Base-by-base conservation (phyloP, 2,113 vertebrate genomes). In the Austrofundulus limnaeus region DNA sequence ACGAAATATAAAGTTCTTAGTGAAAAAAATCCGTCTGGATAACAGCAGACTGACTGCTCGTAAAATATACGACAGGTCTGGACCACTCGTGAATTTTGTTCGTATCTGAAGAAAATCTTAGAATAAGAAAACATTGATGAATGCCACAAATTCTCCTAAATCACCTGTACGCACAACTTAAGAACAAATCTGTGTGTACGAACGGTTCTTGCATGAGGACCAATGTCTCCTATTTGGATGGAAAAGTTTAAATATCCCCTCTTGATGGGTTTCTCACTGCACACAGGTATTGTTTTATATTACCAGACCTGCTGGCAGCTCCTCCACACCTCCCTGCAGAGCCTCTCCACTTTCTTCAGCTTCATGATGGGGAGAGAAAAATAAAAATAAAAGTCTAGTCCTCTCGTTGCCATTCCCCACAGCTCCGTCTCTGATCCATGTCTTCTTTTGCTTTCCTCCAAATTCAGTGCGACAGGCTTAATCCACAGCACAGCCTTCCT, bases 281-380 rank as follows among this genome's bases (percentile, higher is more conserved):
- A 50, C 38, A 65, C 20, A 66, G 43, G 19, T 57, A 50, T 72
- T 11, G 10, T 56, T 46, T 77, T 21, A 42, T 17, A 42, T 62
- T 58, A 56, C 52, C 87, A 66, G 52, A 92, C 92, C 92, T 93
- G 89, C 57, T 90, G 86, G 79, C 89, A 93, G 87, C 90, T 92
- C 74, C 56, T 92, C 89, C 90, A 92, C 70, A 87, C 52, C 59
- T 90, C 84, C 75, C 84, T 88, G 78, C 90, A 93, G 8, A 91
- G 74, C 52, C 63, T 62, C 74, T 90, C 84, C 80, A 90, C 69
- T 48, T 88, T 87, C 83, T 91, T 87, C 68, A 92, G 85, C 88
- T 87, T 93, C 92, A 93, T 93, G 79, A 57, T 67, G 54, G 41
- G 46, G 21, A 39, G 61, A 28, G n/a, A n/a, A n/a, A n/a, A n/a